phyloP scores from a whole-genome alignment of 2,888 invertebrate genomes.

The Caenorhabditis japonica region DNA sequence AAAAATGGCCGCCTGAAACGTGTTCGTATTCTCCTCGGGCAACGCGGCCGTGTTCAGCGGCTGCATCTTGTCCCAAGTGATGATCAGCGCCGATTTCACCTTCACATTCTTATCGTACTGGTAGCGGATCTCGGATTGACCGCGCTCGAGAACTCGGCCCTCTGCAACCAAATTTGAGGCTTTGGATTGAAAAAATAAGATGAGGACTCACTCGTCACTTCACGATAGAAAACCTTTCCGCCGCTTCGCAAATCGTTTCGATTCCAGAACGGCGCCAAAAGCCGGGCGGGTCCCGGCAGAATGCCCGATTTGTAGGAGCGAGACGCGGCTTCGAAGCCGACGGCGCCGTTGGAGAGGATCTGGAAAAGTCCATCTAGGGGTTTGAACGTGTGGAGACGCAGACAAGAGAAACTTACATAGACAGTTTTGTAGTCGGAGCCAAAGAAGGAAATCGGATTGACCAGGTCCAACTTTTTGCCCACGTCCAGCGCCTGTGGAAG shows the following conservation, averaged over 20 bases:
- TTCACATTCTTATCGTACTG: constrained; percentile 76
- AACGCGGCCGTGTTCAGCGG: constrained; percentile 70
- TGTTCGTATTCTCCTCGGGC: constrained; percentile 76
- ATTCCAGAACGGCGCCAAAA: constrained; percentile 77
- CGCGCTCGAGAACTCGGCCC: constrained; percentile 75
- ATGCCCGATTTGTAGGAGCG: constrained; percentile 63
- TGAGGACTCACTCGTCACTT: constrained; percentile 69
- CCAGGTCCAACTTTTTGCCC: constrained; percentile 69
- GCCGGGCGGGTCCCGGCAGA: constrained; percentile 52
- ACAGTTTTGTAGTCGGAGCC: constrained; percentile 69
- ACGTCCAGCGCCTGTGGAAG: constrained; percentile 73
- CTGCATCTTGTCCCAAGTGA: constrained; percentile 77
- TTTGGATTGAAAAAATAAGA: no score
- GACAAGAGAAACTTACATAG: constrained; percentile 61
- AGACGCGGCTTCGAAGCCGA: constrained; percentile 72
- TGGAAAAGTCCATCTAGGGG: constrained; percentile 23
- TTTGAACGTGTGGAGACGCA: not conserved
- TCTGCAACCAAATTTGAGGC: constrained; percentile 53
- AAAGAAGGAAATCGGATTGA: constrained; percentile 70
- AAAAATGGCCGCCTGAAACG: constrained; percentile 77
- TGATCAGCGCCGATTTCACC: constrained; percentile 65
- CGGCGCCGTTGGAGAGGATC: constrained; percentile 75
- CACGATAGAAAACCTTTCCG: constrained; percentile 75
- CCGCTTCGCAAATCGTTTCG: constrained; percentile 76
- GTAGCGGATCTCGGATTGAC: constrained; percentile 76